A percentile compares a stretch with the other conserved stretches of the same genome.
These are phyloP conservation scores for Megalops cyprinoides DNA, from an alignment of 2,797 vertebrate genomes.

Conservation along the genomic window DNA sequence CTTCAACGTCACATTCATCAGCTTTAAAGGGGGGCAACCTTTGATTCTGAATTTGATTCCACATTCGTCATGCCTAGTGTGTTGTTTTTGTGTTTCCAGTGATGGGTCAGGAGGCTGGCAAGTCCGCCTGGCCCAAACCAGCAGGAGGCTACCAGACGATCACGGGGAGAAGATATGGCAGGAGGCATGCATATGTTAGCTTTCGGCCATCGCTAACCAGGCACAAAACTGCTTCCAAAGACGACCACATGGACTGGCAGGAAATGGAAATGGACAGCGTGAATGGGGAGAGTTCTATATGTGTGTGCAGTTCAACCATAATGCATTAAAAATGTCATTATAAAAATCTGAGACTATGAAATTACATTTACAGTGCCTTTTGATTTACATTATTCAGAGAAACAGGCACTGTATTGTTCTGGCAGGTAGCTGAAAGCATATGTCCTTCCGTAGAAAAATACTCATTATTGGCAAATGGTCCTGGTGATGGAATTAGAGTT, in stretches of 20 bases:
- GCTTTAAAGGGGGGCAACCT: neutral
- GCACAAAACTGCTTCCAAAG: constrained; percentile 57
- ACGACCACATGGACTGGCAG: constrained; percentile 52
- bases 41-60: neutral
- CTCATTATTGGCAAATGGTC: neutral
- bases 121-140: constrained; percentile 68
- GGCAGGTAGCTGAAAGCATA: neutral
- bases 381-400: constrained; percentile 13
- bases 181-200: constrained; percentile 66
- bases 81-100: constrained; percentile 52
- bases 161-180: constrained; percentile 71
- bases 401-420: neutral
- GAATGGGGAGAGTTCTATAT: constrained; percentile 58
- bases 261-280: constrained; percentile 60
- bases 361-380: neutral
- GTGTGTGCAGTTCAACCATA: constrained; percentile 58
- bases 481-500: neutral
- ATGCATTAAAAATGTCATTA: constrained; percentile 34
- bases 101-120: constrained; percentile 77
- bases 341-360: neutral
- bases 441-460: neutral
- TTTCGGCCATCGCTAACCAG: constrained; percentile 69
- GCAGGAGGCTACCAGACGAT: constrained; percentile 67
- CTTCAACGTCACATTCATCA: neutral
- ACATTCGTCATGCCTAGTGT: neutral